A percentile compares a stretch with the other conserved stretches of the same genome.
phyloP scores from a whole-genome alignment of 2,888 invertebrate species.

The Adineta ricciae region DNA sequence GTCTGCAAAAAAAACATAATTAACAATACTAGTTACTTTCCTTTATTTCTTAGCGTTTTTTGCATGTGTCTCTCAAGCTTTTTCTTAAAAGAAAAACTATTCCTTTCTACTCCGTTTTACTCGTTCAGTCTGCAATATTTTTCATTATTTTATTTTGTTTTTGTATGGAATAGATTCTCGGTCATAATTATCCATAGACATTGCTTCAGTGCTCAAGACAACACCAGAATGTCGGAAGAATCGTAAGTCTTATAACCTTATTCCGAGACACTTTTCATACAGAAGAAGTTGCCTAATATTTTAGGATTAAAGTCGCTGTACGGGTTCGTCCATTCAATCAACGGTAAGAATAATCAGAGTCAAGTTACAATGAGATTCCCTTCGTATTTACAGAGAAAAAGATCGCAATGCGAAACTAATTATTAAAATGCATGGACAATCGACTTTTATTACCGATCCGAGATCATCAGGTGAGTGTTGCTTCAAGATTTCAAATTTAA shows the following conservation, averaged over 20 bases:
- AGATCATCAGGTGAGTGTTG: constrained; percentile 26
- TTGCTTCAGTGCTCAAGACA: background rate
- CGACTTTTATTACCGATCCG: constrained; percentile 39
- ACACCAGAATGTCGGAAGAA: constrained; percentile 27
- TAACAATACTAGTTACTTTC: background rate
- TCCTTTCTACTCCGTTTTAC: background rate
- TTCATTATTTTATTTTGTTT: background rate
- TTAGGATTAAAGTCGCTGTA: constrained; percentile 48
- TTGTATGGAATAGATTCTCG: background rate
- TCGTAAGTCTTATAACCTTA: constrained; percentile 23
- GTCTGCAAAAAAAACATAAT: background rate
- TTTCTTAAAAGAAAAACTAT: background rate
- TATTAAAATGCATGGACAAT: constrained; percentile 46
- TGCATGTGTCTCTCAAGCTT: background rate
- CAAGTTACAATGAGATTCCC: background rate
- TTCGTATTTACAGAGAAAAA: constrained; percentile 41
- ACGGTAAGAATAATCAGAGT: constrained; percentile 38
- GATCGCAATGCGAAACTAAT: constrained; percentile 47
- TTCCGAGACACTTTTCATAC: background rate
- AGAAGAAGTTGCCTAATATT: background rate
- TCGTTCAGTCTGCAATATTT: background rate
- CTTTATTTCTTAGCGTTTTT: background rate
- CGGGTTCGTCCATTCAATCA: constrained; percentile 47
- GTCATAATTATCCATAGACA: background rate
- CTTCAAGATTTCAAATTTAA: background rate